These are phyloP conservation scores for Falcaria lacertinaria DNA, from an alignment of 2,888 invertebrate species.

Conservation along the genomic window DNA sequence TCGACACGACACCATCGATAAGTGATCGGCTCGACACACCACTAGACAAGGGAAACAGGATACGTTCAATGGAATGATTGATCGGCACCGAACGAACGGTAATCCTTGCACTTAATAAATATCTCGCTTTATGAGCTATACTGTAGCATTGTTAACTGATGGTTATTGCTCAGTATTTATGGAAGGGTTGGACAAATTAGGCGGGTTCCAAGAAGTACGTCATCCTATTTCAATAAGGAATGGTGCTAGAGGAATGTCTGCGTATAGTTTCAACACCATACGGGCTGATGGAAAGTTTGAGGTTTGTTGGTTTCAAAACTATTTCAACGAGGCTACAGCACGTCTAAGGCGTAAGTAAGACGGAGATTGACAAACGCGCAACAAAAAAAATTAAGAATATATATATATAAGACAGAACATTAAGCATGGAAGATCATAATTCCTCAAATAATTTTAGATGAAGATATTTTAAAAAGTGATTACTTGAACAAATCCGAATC, in stretches of 20 bases:
- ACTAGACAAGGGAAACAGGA: slow-evolving; percentile 71
- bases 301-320: background rate
- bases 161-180: background rate
- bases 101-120: slow-evolving; percentile 75
- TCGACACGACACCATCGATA: slow-evolving; percentile 22
- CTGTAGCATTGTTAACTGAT: slow-evolving; percentile 7
- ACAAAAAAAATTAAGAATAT: too few relatives aligned
- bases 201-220: background rate
- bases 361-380: too few relatives aligned
- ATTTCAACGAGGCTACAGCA: too few relatives aligned
- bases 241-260: too few relatives aligned
- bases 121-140: slow-evolving; percentile 45
- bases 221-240: background rate
- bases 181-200: background rate
- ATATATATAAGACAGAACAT: too few relatives aligned
- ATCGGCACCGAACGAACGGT: slow-evolving; percentile 71
- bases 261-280: too few relatives aligned
- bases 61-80: slow-evolving; percentile 78
- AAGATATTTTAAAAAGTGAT: too few relatives aligned
- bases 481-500: too few relatives aligned
- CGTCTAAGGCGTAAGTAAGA: too few relatives aligned
- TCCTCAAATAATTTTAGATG: too few relatives aligned
- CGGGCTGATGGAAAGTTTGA: background rate
- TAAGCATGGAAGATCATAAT: too few relatives aligned
- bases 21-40: slow-evolving; percentile 33